Evolutionary conservation across 2,888 invertebrate species (phyloP).

Genomic region (Trachelus stipa): DNA sequence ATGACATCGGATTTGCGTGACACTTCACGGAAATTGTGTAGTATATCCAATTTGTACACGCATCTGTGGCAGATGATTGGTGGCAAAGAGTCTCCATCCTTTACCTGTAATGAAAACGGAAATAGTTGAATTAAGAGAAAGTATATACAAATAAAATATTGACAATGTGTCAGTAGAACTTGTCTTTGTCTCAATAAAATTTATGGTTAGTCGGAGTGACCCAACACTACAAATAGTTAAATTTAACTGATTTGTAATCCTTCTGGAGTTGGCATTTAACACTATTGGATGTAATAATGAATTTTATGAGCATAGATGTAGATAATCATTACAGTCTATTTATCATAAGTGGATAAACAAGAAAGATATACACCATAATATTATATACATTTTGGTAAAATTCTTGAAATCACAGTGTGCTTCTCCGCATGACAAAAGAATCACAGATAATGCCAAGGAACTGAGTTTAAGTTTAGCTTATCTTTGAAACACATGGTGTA

Average conservation of each 20-base stretch:
- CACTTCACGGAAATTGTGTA: constrained; percentile 81
- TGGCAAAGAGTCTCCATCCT: constrained; percentile 81
- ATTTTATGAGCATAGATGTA: neutral
- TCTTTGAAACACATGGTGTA: constrained; percentile 29
- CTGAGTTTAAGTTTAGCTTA: constrained; percentile 33
- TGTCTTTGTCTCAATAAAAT: neutral
- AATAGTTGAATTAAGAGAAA: constrained; percentile 10
- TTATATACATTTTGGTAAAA: neutral
- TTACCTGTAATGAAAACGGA: constrained; percentile 72
- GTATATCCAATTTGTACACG: constrained; percentile 79
- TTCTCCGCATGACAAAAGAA: neutral
- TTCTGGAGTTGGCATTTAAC: neutral
- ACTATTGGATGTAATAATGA: neutral
- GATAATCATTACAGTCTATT: neutral
- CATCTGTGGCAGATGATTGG: constrained; percentile 83
- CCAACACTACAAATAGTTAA: neutral
- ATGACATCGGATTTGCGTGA: constrained; percentile 81
- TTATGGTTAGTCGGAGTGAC: neutral
- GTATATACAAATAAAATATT: neutral
- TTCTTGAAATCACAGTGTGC: neutral
- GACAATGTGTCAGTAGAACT: neutral
- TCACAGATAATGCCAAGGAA: neutral
- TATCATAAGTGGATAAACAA: neutral
- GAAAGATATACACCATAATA: neutral
- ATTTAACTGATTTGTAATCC: neutral